Evolutionary conservation across 2,888 invertebrate species (phyloP).

Genomic region (Erebia ligea): DNA sequence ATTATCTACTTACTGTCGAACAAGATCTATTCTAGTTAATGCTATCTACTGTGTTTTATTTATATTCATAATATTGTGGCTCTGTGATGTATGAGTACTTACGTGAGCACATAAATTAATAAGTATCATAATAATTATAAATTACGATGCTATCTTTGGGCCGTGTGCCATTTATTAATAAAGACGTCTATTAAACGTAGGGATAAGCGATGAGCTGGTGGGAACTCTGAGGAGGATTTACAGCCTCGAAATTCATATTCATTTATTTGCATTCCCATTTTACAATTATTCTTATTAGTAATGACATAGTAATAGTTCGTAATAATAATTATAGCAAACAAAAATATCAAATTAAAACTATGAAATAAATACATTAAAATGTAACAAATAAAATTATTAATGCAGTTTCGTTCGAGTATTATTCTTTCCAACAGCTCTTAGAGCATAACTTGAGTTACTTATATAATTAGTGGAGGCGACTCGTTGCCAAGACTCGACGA

Average conservation of each 20-base stretch:
- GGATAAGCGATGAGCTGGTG: not conserved
- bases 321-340: no score
- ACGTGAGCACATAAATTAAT: not conserved
- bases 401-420: not conserved
- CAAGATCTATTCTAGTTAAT: not conserved
- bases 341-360: no score
- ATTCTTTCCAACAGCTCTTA: not conserved
- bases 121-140: not conserved
- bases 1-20: not conserved
- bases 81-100: not conserved
- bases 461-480: not conserved
- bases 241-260: no score
- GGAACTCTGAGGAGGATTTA: not conserved
- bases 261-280: no score
- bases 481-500: not conserved
- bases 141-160: not conserved
- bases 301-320: no score
- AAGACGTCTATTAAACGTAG: not conserved
- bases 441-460: not conserved
- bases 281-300: no score
- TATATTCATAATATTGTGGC: conserved; percentile 4
- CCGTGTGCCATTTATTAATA: not conserved
- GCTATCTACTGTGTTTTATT: not conserved
- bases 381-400: no score
- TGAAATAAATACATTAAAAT: no score